These are phyloP conservation scores for Phalloptychus januarius DNA, from an alignment of 2,797 vertebrate genomes.

Conservation along the genomic window DNA sequence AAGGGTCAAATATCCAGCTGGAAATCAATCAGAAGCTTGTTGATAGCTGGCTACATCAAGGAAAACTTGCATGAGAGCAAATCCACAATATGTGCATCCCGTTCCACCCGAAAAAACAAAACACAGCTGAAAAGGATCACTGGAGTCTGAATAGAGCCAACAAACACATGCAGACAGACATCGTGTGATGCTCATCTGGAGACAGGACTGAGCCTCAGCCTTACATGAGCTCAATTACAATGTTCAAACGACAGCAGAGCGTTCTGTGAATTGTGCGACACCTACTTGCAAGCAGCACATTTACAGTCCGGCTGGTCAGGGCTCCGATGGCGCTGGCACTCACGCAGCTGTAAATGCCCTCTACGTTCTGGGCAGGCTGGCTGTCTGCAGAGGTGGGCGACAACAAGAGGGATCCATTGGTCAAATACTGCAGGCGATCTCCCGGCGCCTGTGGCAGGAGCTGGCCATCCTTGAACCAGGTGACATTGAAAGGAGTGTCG, in stretches of 20 bases:
- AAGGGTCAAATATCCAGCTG: background rate
- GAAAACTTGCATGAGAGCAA: background rate
- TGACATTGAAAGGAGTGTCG: slow-evolving; percentile 81
- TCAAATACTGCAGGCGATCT: slow-evolving; percentile 78
- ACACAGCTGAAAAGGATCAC: too few relatives aligned
- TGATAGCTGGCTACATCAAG: background rate
- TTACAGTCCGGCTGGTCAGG: slow-evolving; percentile 88
- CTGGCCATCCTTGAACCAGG: slow-evolving; percentile 88
- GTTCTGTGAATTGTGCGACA: slow-evolving; percentile 36
- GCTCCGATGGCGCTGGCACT: slow-evolving; percentile 84
- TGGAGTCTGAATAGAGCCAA: background rate
- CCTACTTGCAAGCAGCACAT: slow-evolving; percentile 90
- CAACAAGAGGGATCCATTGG: slow-evolving; percentile 88
- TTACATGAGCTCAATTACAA: background rate
- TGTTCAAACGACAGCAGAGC: background rate
- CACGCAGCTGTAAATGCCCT: slow-evolving; percentile 91
- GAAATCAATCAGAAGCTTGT: background rate
- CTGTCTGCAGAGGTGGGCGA: slow-evolving; percentile 63
- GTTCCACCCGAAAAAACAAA: background rate
- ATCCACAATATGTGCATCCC: background rate
- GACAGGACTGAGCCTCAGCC: background rate
- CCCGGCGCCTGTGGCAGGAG: slow-evolving; percentile 75
- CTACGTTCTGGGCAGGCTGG: slow-evolving; percentile 58
- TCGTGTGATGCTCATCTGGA: background rate
- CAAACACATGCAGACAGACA: background rate